Conservation (phyloP, 92 coral and sea anemone genomes). For the Isaurus tuberculatus region DNA sequence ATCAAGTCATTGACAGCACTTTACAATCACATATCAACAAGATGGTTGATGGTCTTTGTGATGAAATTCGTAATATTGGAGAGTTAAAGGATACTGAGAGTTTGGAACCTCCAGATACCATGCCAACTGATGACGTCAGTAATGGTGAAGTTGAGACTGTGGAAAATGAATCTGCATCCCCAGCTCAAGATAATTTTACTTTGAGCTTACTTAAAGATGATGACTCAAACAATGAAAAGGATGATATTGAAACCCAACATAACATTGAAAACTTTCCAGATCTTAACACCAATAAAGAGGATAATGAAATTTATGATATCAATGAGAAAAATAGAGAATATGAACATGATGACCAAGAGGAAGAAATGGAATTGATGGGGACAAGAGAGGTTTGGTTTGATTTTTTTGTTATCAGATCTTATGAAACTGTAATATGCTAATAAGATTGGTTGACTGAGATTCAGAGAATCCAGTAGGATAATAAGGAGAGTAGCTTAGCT, state of each 20-base stretch:
- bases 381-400: background rate
- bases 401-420: background rate
- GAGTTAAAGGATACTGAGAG: background rate
- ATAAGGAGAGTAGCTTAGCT: too few species aligned
- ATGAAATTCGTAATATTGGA: background rate
- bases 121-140: background rate
- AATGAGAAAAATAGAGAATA: background rate
- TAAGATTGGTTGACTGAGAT: too few species aligned
- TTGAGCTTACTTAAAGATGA: background rate
- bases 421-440: too few species aligned
- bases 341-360: background rate
- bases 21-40: constrained; percentile 3
- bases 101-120: background rate
- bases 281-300: background rate
- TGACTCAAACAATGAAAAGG: background rate
- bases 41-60: background rate
- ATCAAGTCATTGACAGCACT: background rate
- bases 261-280: background rate
- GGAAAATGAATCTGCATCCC: background rate
- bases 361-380: background rate
- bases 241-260: background rate
- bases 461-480: too few species aligned
- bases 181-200: background rate
- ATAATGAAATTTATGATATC: background rate
- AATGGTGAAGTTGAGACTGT: background rate